Percentiles rank a stretch among this genome's conserved stretches.
Conservation (phyloP, 2,888 invertebrate genomes). For the Ennomos fuscantarius region DNA sequence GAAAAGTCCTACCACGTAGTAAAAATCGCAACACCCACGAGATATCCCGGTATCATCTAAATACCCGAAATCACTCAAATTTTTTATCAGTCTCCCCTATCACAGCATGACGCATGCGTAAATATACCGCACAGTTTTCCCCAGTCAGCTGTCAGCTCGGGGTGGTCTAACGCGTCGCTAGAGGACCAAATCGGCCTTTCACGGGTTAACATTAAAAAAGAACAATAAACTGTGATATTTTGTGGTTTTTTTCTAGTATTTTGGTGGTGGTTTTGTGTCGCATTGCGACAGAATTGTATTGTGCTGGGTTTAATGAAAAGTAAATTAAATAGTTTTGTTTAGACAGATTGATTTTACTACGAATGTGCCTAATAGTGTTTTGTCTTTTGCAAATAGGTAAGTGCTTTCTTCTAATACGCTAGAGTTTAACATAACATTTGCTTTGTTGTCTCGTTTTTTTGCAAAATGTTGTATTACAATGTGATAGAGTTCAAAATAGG, state of each 20-base stretch:
- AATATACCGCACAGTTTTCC: slow-evolving; percentile 16
- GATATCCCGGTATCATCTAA: slow-evolving; percentile 33
- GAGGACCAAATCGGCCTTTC: slow-evolving; percentile 18
- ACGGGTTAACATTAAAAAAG: slow-evolving; percentile 27
- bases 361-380: background rate
- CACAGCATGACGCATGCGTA: slow-evolving; percentile 64
- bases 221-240: slow-evolving; percentile 16
- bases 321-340: background rate
- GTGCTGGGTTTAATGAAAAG: background rate
- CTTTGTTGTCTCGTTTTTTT: slow-evolving; percentile 14
- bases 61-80: slow-evolving; percentile 24
- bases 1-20: no score
- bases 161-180: slow-evolving; percentile 26
- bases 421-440: background rate
- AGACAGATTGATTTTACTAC: background rate
- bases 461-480: background rate
- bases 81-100: slow-evolving; percentile 40
- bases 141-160: slow-evolving; percentile 67
- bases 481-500: slow-evolving; percentile 15
- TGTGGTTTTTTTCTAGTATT: slow-evolving; percentile 1
- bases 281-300: slow-evolving; percentile 9
- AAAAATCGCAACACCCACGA: no score
- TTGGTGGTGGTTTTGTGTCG: slow-evolving; percentile 11
- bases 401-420: slow-evolving; percentile 5
- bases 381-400: slow-evolving; percentile 1